Evolutionary conservation across 2,888 invertebrate species (phyloP), one percentile per base, ranked within the genome.

Genomic region (Agonopterix heracliana): DNA sequence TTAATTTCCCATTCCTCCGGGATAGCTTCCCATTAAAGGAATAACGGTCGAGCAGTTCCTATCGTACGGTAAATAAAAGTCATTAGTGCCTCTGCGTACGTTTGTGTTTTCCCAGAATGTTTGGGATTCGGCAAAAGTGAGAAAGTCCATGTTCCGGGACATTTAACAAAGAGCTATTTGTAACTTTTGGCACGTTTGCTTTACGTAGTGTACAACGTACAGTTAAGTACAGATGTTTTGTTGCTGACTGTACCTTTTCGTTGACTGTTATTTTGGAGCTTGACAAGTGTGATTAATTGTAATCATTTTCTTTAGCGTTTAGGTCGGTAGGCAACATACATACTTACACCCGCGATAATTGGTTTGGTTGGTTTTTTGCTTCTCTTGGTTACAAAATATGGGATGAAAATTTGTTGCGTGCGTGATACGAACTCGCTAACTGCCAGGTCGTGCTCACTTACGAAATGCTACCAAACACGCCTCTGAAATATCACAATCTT

Each of bases 111-210:
- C 44, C 44, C 38, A 7, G n/a, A n/a, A 11, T 34, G 44, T 17
- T 14, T 10, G 44, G 44, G 44, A 44, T 26, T 26, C 26, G 26
- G 26, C 26, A 26, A 26, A 34, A 9, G 12, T 12, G 14, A 14
- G 14, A 40, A 47, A 13, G n/a, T 36, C 34, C n/a, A 10, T 34
- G 36, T 43, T 40, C 38, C 49, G 46, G 46, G 43, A 34, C 49
- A 45, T 49, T 49, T 36, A 43, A 49, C 49, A 49, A 17, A 44
- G 42, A 49, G 34, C 49, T 43, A 49, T 49, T 49, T 49, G 49
- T 46, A 43, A 46, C 45, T 46, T 41, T 26, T 10, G 12, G 11
- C 46, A 14, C 17, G 40, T 46, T 34, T 9, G 7, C 9, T 12
- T 3, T 41, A 13, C 13, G 41, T 38, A n/a, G 9, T n/a, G n/a